Evolutionary conservation across 2,888 invertebrate species (phyloP).

Genomic region (Archips xylosteana): DNA sequence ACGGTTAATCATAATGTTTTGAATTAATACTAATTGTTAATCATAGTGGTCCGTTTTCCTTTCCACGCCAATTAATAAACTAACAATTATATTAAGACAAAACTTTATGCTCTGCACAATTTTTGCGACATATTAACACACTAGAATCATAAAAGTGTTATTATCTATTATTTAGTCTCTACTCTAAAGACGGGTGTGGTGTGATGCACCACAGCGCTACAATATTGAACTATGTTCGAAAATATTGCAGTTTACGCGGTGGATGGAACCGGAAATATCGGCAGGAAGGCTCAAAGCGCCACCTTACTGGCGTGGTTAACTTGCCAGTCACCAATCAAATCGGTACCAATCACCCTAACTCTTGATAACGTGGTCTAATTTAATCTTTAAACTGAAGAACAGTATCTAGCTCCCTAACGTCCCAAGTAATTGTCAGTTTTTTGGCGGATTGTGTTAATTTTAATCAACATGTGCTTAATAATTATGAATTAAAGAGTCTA

Average conservation of each 20-base stretch:
- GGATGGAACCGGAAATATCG: conserved; percentile 57
- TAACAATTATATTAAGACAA: neutral
- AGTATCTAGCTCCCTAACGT: neutral
- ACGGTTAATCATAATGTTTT: neutral
- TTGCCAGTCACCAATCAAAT: conserved; percentile 55
- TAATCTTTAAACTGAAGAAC: neutral
- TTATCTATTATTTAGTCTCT: neutral
- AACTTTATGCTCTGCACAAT: neutral
- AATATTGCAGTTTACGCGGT: conserved; percentile 36
- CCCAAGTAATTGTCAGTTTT: neutral
- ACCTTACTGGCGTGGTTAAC: conserved; percentile 43
- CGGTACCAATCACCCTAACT: conserved; percentile 42
- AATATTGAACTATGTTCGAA: conserved; percentile 27
- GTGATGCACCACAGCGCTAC: conserved; percentile 2
- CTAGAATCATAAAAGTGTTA: neutral
- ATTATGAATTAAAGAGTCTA: neutral
- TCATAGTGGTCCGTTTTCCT: neutral
- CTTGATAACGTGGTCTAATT: neutral
- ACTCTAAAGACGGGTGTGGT: neutral
- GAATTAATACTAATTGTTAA: neutral
- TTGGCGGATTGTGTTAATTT: neutral
- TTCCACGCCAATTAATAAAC: neutral
- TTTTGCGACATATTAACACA: neutral
- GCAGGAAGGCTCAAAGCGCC: conserved; percentile 55
- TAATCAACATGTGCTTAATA: neutral